Percentiles rank a stretch among this genome's conserved stretches.
Evolutionary conservation across 2,888 invertebrate genomes (phyloP).

Genomic region (Ceramica pisi): DNA sequence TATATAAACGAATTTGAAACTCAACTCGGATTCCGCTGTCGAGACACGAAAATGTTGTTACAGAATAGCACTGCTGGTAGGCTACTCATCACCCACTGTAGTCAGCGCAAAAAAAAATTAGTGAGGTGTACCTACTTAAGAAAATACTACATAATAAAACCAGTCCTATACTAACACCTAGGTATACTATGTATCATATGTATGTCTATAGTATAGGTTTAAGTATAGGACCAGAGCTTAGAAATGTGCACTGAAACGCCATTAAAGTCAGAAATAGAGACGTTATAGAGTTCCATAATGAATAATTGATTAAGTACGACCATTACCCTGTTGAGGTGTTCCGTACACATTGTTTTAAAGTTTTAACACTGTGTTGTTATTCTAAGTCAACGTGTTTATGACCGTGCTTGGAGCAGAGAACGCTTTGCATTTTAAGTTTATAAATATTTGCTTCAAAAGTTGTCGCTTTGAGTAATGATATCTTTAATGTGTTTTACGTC

Average conservation of each 20-base stretch:
- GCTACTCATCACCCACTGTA: background rate
- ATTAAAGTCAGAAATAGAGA: conserved; percentile 57
- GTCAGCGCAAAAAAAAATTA: background rate
- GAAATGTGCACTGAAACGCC: conserved; percentile 28
- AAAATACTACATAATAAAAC: background rate
- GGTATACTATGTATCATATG: background rate
- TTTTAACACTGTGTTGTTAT: conserved; percentile 35
- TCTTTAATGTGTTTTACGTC: conserved; percentile 16
- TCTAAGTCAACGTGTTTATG: conserved; percentile 40
- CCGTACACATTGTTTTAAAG: conserved; percentile 53
- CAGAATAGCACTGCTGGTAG: no score
- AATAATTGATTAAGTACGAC: conserved; percentile 58
- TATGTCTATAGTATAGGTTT: no score
- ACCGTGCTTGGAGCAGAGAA: conserved; percentile 14
- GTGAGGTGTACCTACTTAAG: no score
- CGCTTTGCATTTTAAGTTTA: conserved; percentile 45
- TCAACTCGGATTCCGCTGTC: no score
- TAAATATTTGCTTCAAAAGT: conserved; percentile 62
- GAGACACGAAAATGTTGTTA: no score
- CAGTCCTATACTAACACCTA: background rate
- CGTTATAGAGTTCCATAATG: conserved; percentile 51
- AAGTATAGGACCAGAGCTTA: background rate
- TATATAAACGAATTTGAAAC: no score
- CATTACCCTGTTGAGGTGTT: conserved; percentile 26
- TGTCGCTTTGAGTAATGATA: conserved; percentile 31